These are phyloP conservation scores for Cettia cetti DNA, from an alignment of 2,113 vertebrate genomes.

Conservation along the genomic window DNA sequence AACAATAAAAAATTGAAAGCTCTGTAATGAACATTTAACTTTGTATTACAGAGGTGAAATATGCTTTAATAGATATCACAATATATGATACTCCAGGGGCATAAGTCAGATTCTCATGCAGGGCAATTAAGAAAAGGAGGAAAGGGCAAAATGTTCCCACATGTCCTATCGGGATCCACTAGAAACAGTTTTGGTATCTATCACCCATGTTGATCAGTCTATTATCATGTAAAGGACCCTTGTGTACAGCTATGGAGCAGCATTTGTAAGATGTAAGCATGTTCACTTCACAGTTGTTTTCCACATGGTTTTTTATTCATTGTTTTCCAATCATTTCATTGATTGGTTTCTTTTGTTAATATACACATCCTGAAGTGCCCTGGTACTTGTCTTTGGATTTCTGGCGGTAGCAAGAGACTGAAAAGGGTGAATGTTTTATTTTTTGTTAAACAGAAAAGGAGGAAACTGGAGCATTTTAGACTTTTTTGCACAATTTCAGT, in stretches of 20 bases:
- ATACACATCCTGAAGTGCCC: not conserved
- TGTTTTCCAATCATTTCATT: no score
- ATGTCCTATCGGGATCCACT: not conserved
- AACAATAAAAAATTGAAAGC: not conserved
- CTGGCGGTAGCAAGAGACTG: not conserved
- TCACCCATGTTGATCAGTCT: not conserved
- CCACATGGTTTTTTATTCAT: rapidly evolving
- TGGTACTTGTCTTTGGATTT: not conserved
- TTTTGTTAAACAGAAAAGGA: not conserved
- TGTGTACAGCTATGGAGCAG: not conserved
- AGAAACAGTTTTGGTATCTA: not conserved
- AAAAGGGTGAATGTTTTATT: not conserved
- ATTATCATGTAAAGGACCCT: not conserved
- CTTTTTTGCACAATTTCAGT: not conserved
- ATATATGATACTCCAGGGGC: not conserved
- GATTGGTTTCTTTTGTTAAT: not conserved
- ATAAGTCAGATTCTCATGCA: not conserved
- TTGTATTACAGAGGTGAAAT: not conserved
- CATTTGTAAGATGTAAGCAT: not conserved
- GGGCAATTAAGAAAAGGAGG: not conserved
- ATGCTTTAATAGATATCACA: not conserved
- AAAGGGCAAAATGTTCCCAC: not conserved
- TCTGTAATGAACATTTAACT: not conserved
- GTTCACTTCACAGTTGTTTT: not conserved
- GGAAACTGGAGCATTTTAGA: not conserved